Evolutionary conservation across 2,888 invertebrate genomes (phyloP).

Genomic region (Cyrtodaria siliqua): DNA sequence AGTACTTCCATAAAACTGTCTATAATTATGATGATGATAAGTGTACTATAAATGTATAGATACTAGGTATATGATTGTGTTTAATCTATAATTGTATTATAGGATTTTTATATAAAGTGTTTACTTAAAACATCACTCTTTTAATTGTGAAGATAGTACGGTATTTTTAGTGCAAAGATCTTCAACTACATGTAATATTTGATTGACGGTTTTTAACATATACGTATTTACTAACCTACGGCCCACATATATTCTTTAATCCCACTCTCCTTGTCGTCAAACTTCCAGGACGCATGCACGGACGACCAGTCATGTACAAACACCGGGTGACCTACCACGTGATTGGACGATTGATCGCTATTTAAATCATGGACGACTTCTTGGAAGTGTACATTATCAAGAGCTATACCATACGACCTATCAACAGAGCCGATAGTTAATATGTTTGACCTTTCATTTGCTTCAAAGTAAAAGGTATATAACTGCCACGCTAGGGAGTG

Average conservation of each 20-base stretch:
- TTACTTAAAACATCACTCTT: no score
- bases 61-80: no score
- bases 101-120: no score
- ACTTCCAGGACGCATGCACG: constrained; percentile 62
- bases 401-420: constrained; percentile 41
- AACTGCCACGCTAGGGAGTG: constrained; percentile 44
- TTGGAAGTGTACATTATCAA: constrained; percentile 34
- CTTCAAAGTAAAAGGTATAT: constrained; percentile 36
- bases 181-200: no score
- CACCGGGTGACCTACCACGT: constrained; percentile 49
- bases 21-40: no score
- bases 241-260: constrained; percentile 65
- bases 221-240: no score
- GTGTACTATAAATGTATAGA: no score
- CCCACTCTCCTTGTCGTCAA: constrained; percentile 56
- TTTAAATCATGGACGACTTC: constrained; percentile 18
- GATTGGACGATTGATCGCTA: constrained; percentile 3
- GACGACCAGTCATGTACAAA: constrained; percentile 62
- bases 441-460: neutral
- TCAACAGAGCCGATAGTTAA: constrained; percentile 40
- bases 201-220: no score
- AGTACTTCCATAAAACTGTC: no score
- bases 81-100: no score
- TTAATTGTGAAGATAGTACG: no score
- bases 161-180: no score